Evolutionary conservation across 2,113 vertebrate genomes (phyloP).

Genomic region (Sinocyclocheilus rhinocerous): DNA sequence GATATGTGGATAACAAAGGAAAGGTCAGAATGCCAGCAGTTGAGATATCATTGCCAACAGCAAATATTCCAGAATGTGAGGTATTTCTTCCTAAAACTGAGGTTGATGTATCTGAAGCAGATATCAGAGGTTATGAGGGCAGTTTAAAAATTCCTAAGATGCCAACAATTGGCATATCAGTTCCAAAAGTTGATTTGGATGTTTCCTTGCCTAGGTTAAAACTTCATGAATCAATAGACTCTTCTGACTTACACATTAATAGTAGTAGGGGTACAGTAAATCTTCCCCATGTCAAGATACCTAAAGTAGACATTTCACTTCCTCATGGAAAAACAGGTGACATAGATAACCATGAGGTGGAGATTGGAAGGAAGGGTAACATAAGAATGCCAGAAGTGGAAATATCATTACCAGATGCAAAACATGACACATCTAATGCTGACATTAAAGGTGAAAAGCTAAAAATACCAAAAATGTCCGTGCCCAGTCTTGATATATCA

Average conservation of each 20-base stretch:
- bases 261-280: slow-evolving; percentile 46
- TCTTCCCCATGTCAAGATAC: slow-evolving; percentile 60
- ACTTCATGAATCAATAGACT: slow-evolving; percentile 45
- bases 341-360: slow-evolving; percentile 54
- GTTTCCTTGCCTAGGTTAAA: slow-evolving; percentile 64
- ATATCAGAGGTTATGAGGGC: slow-evolving; percentile 73
- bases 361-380: slow-evolving; percentile 34
- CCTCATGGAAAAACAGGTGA: slow-evolving; percentile 64
- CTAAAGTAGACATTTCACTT: slow-evolving; percentile 66
- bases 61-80: slow-evolving; percentile 65
- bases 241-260: slow-evolving; percentile 32
- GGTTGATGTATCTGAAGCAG: slow-evolving; percentile 69
- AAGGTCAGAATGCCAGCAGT: slow-evolving; percentile 77
- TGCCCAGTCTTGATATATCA: slow-evolving; percentile 9
- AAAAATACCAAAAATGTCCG: neutral
- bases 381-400: slow-evolving; percentile 61
- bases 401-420: slow-evolving; percentile 59
- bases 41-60: slow-evolving; percentile 70
- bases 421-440: neutral
- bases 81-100: slow-evolving; percentile 67
- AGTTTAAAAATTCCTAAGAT: slow-evolving; percentile 71
- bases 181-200: slow-evolving; percentile 79
- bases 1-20: slow-evolving; percentile 57
- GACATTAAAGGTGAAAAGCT: neutral
- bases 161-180: slow-evolving; percentile 71